Evolutionary conservation across 2,113 vertebrate genomes (phyloP).

Genomic region (Neopipo cinnamomea): DNA sequence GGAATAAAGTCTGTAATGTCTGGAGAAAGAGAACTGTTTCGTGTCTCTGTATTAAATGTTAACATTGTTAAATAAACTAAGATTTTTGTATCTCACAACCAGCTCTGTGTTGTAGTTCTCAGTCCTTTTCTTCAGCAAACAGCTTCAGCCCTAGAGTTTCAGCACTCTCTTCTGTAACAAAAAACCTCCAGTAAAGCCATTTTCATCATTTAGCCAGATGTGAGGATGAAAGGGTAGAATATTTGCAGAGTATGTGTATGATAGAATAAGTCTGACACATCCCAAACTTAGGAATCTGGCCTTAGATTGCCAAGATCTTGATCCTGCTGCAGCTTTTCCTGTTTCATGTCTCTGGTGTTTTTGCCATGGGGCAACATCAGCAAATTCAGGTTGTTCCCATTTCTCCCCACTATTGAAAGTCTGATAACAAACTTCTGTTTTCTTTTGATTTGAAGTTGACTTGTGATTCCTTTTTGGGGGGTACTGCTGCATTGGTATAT

Average conservation of each 20-base stretch:
- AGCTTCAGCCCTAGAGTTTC: neutral
- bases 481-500: neutral
- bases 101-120: constrained; percentile 1
- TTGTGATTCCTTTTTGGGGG: neutral
- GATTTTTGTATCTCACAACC: constrained; percentile 72
- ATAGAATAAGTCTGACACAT: neutral
- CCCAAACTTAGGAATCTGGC: neutral
- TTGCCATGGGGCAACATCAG: neutral
- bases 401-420: neutral
- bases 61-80: constrained; percentile 77
- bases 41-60: constrained; percentile 70
- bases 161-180: neutral
- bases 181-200: neutral
- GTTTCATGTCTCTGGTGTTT: neutral
- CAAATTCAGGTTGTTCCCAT: neutral
- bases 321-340: neutral
- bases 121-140: neutral
- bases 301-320: neutral
- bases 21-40: constrained; percentile 19
- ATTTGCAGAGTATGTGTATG: neutral
- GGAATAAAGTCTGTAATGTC: neutral
- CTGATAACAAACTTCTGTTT: neutral
- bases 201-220: neutral
- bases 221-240: neutral
- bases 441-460: neutral